Evolutionary conservation across 2,113 vertebrate species (phyloP).

Genomic region (Oenanthe oenanthe): DNA sequence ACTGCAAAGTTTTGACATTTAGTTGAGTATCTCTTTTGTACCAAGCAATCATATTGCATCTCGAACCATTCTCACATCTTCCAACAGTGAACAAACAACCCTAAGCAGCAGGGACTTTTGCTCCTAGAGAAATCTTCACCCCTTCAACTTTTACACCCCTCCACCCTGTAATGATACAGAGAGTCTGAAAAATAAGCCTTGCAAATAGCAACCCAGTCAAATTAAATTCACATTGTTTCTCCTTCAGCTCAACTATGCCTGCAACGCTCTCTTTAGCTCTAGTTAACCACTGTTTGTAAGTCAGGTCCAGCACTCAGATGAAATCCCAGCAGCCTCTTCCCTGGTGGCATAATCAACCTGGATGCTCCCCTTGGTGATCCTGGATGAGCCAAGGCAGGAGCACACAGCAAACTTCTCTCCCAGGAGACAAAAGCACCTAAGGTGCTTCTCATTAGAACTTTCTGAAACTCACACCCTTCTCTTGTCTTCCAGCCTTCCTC

Average conservation of each 20-base stretch:
- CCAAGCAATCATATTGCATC: background rate
- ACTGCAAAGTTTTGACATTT: background rate
- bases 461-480: background rate
- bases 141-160: background rate
- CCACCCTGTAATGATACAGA: background rate
- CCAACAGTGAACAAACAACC: background rate
- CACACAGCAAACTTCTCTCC: background rate
- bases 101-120: background rate
- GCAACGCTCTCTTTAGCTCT: background rate
- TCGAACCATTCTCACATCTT: background rate
- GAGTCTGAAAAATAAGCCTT: constrained; percentile 7
- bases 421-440: background rate
- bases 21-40: background rate
- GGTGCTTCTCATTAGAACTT: background rate
- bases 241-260: background rate
- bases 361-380: background rate
- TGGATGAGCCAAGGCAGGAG: background rate
- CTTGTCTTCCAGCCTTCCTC: background rate
- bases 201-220: constrained; percentile 20
- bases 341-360: fast-evolving
- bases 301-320: background rate
- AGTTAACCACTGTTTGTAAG: background rate
- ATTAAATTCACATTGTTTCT: constrained; percentile 14
- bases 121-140: background rate
- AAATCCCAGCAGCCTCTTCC: background rate